Conservation (phyloP, 2,888 invertebrate species). For the Cryptocephalus moraei region DNA sequence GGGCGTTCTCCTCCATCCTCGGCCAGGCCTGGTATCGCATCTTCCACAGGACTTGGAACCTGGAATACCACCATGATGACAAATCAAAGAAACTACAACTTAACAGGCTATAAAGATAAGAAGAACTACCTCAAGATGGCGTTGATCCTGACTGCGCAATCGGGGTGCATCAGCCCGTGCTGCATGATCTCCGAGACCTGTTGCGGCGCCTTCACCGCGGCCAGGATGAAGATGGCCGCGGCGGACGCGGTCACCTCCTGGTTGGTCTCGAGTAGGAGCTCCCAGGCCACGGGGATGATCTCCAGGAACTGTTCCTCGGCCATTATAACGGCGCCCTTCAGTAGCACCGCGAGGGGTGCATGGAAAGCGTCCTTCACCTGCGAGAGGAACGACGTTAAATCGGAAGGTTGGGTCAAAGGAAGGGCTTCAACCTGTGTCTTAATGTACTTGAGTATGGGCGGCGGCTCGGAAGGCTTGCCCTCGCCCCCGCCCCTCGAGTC, state of each 20-base stretch:
- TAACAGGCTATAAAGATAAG: no score
- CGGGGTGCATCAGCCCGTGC: constrained; percentile 72
- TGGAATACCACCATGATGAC: no score
- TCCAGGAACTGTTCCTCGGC: constrained; percentile 80
- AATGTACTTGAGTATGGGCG: constrained; percentile 69
- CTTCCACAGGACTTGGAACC: constrained; percentile 94
- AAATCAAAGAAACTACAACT: no score
- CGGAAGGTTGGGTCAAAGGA: not conserved
- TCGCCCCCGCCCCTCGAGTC: constrained; percentile 27
- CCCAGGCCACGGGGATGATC: constrained; percentile 90
- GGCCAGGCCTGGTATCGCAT: constrained; percentile 98
- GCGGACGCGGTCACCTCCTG: constrained; percentile 75
- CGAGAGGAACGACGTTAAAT: constrained; percentile 8
- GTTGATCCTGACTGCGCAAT: constrained; percentile 71
- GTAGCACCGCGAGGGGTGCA: constrained; percentile 71
- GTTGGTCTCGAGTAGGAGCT: constrained; percentile 85
- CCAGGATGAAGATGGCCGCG: constrained; percentile 84
- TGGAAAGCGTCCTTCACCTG: constrained; percentile 85
- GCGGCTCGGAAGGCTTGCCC: constrained; percentile 47
- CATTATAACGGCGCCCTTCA: constrained; percentile 85
- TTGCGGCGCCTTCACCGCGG: constrained; percentile 84
- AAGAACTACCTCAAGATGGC: constrained; percentile 61
- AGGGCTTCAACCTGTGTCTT: constrained; percentile 46
- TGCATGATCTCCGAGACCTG: constrained; percentile 86
- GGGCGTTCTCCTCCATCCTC: constrained; percentile 97